Base-by-base conservation (phyloP, 2,113 vertebrate genomes). In the Morphnarchus princeps region DNA sequence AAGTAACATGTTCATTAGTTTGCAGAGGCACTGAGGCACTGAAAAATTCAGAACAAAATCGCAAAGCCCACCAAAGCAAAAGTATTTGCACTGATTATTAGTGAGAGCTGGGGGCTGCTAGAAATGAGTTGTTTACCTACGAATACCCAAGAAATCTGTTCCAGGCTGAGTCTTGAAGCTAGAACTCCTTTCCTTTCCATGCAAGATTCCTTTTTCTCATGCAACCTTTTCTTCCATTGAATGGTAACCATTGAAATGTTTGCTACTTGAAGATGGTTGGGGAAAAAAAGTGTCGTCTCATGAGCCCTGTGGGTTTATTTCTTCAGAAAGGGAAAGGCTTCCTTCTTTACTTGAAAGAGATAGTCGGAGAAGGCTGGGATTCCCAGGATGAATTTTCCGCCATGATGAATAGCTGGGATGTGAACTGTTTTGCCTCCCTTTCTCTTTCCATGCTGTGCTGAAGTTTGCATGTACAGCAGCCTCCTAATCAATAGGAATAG, bases 401-500 rank as follows among this genome's bases (percentile, higher is more conserved):
- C 81, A 81, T 86, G 55, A 89, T 93, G 82, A 63, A 76, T 72
- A 72, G 58, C 70, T 91, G 59, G 61, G 36, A 84, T 86, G 76
- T 79, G 81, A 96, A 95, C 93, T 86, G 82, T 52, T 97, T 82
- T 94, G 73, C 62, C 71, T 91, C 62, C 36, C 91, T 94, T 93
- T 70, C 94, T 94, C 95, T 93, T 90, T 95, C 73, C 87, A 87
- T 95, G 92, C 90, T 80, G 34, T 96, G 92, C 90, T 92, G 95
- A 95, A 71, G 58, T 92, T 90, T 96, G 87, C 87, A 83, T 95
- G 70, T 76, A 82, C 92, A 97, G 94, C 90, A 96, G 95, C 90
- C 73, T 93, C 85, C 94, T 95, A 91, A 97, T 98, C 97, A 95
- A 98, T 97, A 95, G 86, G 67, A 94, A 96, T n/a, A 88, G 76